A percentile compares a stretch with the other conserved stretches of the same genome.
Evolutionary conservation across 2,113 vertebrate genomes (phyloP).

Genomic region (human (Homo sapiens)): DNA sequence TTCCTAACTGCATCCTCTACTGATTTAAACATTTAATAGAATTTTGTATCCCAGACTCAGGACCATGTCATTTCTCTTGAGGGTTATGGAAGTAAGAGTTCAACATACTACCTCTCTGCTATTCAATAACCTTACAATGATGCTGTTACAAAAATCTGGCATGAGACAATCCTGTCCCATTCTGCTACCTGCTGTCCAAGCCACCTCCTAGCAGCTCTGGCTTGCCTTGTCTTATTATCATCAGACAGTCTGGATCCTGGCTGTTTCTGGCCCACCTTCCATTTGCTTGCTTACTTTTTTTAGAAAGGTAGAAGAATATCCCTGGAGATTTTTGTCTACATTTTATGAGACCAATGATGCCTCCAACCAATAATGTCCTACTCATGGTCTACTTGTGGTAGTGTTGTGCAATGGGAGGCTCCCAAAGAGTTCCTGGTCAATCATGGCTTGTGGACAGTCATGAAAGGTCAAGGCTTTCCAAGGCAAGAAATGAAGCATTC

Average conservation of each 20-base stretch:
- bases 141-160: constrained; percentile 9
- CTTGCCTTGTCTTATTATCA: no score
- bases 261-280: not conserved
- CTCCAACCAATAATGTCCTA: not conserved
- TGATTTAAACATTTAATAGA: not conserved
- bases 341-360: not conserved
- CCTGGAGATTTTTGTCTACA: constrained; percentile 14
- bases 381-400: not conserved
- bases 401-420: not conserved
- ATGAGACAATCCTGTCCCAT: not conserved
- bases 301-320: not conserved
- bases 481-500: not conserved
- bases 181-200: not conserved
- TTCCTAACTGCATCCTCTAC: not conserved
- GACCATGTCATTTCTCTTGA: not conserved
- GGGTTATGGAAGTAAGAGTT: not conserved
- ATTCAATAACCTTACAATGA: not conserved
- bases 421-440: not conserved
- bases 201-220: not conserved
- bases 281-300: not conserved
- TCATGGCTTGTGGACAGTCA: not conserved
- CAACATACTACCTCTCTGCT: not conserved
- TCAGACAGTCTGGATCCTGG: not conserved
- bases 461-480: not conserved
- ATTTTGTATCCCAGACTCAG: not conserved